Conservation (phyloP, 2,888 invertebrate species). For the Pristionchus mayeri region DNA sequence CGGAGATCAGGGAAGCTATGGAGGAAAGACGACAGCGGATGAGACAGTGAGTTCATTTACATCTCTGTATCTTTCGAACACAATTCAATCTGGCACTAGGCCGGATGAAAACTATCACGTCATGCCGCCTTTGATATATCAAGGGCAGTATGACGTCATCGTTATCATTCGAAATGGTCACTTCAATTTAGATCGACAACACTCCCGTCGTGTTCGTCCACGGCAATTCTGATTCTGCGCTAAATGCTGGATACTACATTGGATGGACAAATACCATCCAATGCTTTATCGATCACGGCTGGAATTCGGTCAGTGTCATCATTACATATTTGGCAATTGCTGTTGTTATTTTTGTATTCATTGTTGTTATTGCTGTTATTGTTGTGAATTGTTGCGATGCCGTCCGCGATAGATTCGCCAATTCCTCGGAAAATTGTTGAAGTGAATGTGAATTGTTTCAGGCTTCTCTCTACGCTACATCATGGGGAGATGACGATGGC, state of each 20-base stretch:
- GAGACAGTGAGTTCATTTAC: background rate
- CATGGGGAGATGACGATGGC: slow-evolving; percentile 65
- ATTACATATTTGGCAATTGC: too few species aligned
- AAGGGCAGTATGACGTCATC: background rate
- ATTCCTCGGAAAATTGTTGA: background rate
- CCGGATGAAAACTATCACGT: too few species aligned
- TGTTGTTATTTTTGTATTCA: too few species aligned
- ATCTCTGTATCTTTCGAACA: too few species aligned
- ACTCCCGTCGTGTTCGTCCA: background rate
- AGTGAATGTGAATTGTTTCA: background rate
- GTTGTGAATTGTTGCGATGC: too few species aligned
- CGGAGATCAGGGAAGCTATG: background rate
- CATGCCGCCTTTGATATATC: too few species aligned
- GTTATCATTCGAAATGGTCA: background rate
- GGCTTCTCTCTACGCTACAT: slow-evolving; percentile 68
- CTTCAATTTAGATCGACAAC: background rate
- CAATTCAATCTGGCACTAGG: too few species aligned
- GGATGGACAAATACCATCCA: slow-evolving; percentile 20
- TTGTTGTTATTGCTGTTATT: too few species aligned
- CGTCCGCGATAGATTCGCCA: too few species aligned
- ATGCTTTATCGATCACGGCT: background rate
- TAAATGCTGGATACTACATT: background rate
- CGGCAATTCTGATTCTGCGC: slow-evolving; percentile 1
- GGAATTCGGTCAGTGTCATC: background rate
- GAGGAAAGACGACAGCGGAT: background rate